phyloP scores from a whole-genome alignment of 1,140 invertebrate genomes.

The Elymnias hypermnestra region DNA sequence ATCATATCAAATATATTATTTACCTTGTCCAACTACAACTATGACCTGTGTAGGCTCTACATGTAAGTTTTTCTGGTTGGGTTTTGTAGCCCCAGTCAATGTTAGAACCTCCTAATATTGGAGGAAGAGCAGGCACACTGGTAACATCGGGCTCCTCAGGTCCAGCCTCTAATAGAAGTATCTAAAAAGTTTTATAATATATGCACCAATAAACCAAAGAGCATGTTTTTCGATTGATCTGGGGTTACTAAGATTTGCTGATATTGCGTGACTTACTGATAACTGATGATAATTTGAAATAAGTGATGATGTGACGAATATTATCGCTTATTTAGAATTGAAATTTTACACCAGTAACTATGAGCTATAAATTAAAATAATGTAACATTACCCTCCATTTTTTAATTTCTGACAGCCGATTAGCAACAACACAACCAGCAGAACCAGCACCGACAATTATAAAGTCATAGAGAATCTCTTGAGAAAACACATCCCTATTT shows the following conservation, averaged over 20 bases:
- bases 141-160: slow-evolving; percentile 84
- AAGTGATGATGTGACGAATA: too few species aligned
- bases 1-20: too few species aligned
- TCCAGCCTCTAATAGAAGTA: slow-evolving; percentile 86
- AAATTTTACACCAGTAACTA: too few species aligned
- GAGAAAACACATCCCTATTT: too few species aligned
- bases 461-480: slow-evolving; percentile 59
- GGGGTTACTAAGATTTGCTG: too few species aligned
- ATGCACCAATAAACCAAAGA: too few species aligned
- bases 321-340: too few species aligned
- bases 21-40: slow-evolving; percentile 82
- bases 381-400: slow-evolving; percentile 71
- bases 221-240: too few species aligned
- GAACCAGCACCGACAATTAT: slow-evolving; percentile 62
- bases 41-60: slow-evolving; percentile 71
- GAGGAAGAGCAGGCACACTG: slow-evolving; percentile 80
- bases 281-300: too few species aligned
- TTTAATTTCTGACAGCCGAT: slow-evolving; percentile 60
- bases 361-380: too few species aligned
- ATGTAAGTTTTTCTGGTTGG: slow-evolving; percentile 74
- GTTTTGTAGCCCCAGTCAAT: slow-evolving; percentile 84
- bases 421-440: slow-evolving; percentile 59
- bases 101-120: slow-evolving; percentile 72
- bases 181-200: too few species aligned
- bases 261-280: too few species aligned